phyloP scores from a whole-genome alignment of 2,888 invertebrate genomes.

The Alviniconcha strummeri region DNA sequence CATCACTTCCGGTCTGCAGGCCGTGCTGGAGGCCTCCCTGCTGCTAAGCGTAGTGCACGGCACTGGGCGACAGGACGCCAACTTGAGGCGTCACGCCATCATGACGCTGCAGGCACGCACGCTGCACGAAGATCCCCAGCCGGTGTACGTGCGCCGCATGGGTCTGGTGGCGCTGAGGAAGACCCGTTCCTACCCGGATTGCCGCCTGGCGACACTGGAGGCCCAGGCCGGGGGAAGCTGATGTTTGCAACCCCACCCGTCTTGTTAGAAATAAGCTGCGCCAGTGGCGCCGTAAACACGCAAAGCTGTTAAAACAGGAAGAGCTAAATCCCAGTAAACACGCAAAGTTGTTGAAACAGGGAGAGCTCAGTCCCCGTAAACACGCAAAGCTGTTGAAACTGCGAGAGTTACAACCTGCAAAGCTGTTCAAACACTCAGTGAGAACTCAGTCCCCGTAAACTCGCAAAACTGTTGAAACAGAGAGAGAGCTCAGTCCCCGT shows the following conservation, averaged over 20 bases:
- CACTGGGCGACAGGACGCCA: conserved; percentile 12
- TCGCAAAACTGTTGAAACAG: no score
- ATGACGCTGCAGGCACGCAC: conserved; percentile 1
- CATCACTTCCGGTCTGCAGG: conserved; percentile 52
- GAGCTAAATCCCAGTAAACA: not conserved
- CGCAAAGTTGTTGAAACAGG: not conserved
- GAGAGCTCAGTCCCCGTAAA: no score
- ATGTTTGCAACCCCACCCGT: no score
- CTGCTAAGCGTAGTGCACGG: conserved; percentile 40
- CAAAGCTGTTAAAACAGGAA: not conserved
- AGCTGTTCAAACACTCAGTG: no score
- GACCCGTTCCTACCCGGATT: conserved; percentile 26
- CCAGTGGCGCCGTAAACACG: no score
- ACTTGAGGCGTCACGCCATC: conserved; percentile 18
- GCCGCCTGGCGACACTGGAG: not conserved
- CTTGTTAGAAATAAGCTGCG: no score
- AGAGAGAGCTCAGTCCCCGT: no score
- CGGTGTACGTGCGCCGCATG: not conserved
- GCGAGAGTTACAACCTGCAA: no score
- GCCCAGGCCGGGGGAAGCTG: not conserved
- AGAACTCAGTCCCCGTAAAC: no score
- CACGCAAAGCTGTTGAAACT: no score
- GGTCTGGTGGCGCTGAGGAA: conserved; percentile 29
- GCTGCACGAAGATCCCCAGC: not conserved
- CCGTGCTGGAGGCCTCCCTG: conserved; percentile 48